Percentiles rank a stretch among this genome's conserved stretches.
These are phyloP conservation scores for Pemphredon lugubris DNA, from an alignment of 2,888 invertebrate species.

Conservation along the genomic window DNA sequence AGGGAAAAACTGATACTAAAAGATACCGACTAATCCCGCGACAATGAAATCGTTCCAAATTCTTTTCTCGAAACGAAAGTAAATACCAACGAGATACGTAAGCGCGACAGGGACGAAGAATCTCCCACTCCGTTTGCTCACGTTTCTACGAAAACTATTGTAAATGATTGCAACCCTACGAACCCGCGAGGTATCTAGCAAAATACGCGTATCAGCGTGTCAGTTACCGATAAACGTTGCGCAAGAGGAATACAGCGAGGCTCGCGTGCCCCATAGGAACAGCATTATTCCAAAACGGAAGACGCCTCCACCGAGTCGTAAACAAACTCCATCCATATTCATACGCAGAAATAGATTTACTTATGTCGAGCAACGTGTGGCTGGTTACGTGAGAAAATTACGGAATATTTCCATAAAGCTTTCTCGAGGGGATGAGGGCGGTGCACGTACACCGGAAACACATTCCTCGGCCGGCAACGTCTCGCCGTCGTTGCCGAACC, in stretches of 20 bases:
- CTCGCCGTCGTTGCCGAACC: constrained; percentile 60
- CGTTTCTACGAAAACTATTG: too few species aligned
- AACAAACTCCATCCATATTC: constrained; percentile 60
- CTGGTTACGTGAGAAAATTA: constrained; percentile 51
- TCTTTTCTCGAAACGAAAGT: too few species aligned
- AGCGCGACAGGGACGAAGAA: too few species aligned
- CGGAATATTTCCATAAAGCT: constrained; percentile 53
- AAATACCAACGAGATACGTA: too few species aligned
- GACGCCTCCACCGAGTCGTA: constrained; percentile 53
- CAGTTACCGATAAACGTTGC: neutral
- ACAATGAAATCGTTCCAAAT: too few species aligned
- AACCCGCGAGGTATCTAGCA: too few species aligned
- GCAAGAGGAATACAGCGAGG: too few species aligned
- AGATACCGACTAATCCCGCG: too few species aligned
- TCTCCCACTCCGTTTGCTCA: too few species aligned
- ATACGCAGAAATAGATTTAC: constrained; percentile 50
- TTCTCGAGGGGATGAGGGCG: constrained; percentile 36
- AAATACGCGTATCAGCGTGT: too few species aligned
- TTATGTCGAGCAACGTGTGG: constrained; percentile 45
- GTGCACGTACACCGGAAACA: constrained; percentile 57
- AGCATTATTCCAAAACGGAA: constrained; percentile 47
- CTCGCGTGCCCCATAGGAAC: constrained; percentile 38
- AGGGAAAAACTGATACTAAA: too few species aligned
- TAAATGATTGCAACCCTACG: too few species aligned
- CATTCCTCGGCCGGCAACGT: constrained; percentile 54